Evolutionary conservation across 2,797 vertebrate species (phyloP).

Genomic region (Pterois miles): DNA sequence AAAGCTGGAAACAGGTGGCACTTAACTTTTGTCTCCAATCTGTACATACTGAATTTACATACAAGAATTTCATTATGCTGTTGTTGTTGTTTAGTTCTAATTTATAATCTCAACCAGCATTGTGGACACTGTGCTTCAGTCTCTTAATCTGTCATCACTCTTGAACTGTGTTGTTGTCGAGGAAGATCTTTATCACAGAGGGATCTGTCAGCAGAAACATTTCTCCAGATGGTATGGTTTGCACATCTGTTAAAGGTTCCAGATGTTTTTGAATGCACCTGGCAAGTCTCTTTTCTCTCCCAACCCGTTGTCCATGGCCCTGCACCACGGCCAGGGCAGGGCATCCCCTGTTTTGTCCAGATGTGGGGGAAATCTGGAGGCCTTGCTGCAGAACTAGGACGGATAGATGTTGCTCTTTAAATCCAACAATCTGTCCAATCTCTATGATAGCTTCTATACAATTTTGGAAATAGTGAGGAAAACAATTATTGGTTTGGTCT

Average conservation of each 20-base stretch:
- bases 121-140: not conserved
- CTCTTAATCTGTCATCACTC: slow-evolving; percentile 37
- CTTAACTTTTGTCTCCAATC: not conserved
- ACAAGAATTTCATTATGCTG: not conserved
- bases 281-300: slow-evolving; percentile 54
- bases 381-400: slow-evolving; percentile 5
- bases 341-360: slow-evolving; percentile 49
- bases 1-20: not conserved
- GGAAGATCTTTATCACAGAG: slow-evolving; percentile 45
- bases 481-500: not conserved
- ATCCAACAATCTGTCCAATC: not conserved
- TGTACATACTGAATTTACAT: not conserved
- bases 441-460: not conserved
- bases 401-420: not conserved
- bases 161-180: slow-evolving; percentile 24
- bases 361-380: slow-evolving; percentile 54
- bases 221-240: slow-evolving; percentile 69
- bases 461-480: not conserved
- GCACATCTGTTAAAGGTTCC: slow-evolving; percentile 68
- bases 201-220: slow-evolving; percentile 58
- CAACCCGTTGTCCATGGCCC: slow-evolving; percentile 22
- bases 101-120: not conserved
- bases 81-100: not conserved
- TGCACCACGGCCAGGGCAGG: slow-evolving; percentile 22
- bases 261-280: slow-evolving; percentile 78